A percentile compares a stretch with the other conserved stretches of the same genome.
Evolutionary conservation across 2,888 invertebrate species (phyloP).

Genomic region (Myopa tessellatipennis): DNA sequence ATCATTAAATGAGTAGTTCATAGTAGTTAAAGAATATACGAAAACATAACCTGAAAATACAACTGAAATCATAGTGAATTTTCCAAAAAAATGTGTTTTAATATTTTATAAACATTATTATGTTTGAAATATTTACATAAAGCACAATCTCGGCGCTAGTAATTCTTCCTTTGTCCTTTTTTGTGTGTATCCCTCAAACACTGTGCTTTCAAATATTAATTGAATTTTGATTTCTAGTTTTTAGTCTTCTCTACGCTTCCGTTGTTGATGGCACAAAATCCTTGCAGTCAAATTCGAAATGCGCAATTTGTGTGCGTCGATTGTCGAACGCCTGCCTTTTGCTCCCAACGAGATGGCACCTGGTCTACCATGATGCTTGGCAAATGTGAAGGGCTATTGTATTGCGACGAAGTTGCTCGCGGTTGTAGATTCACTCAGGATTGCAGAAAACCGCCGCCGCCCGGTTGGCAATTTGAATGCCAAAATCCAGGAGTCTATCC

Average conservation of each 20-base stretch:
- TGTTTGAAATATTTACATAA: too few species aligned
- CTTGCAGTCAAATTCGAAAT: constrained; percentile 53
- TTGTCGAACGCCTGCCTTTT: constrained; percentile 55
- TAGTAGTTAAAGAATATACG: too few species aligned
- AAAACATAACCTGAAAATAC: too few species aligned
- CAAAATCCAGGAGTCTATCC: constrained; percentile 58
- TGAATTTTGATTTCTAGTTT: neutral
- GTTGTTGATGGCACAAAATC: constrained; percentile 50
- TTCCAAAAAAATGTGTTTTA: too few species aligned
- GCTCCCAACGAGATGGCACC: constrained; percentile 47
- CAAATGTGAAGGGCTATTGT: constrained; percentile 52
- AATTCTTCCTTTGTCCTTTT: too few species aligned
- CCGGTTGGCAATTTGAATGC: constrained; percentile 55
- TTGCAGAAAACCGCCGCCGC: constrained; percentile 29
- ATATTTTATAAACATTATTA: too few species aligned
- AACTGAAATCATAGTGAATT: too few species aligned
- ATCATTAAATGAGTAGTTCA: too few species aligned
- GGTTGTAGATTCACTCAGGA: constrained; percentile 39
- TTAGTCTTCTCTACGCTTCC: constrained; percentile 39
- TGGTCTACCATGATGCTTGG: constrained; percentile 54
- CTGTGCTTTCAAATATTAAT: too few species aligned
- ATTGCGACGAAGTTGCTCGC: constrained; percentile 53
- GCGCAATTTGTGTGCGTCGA: constrained; percentile 57
- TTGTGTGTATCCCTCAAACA: too few species aligned
- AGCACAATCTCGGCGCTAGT: too few species aligned